Conservation (phyloP, 1,140 invertebrate genomes). For the Gryon sp. region DNA sequence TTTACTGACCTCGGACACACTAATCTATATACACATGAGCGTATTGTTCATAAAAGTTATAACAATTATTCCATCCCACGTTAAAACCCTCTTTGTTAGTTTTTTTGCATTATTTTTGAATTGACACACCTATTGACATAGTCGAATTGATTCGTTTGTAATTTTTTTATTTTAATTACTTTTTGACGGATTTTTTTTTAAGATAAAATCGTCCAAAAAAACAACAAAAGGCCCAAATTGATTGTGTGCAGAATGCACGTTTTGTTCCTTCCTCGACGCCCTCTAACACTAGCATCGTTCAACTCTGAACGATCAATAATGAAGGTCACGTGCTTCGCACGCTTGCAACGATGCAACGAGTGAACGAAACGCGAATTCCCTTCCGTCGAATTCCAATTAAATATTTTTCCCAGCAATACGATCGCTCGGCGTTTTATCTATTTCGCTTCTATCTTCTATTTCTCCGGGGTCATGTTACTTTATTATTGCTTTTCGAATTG, state of each 20-base stretch:
- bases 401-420: conserved; percentile 31
- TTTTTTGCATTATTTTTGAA: too few relatives aligned
- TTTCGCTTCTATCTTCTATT: neutral
- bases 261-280: conserved; percentile 45
- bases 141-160: conserved; percentile 20
- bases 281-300: conserved; percentile 60
- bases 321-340: conserved; percentile 66
- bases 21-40: conserved; percentile 53
- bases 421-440: neutral
- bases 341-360: conserved; percentile 62
- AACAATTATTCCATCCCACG: neutral
- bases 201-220: too few relatives aligned
- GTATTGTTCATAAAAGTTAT: conserved; percentile 23
- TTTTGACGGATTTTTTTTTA: too few relatives aligned
- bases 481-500: neutral
- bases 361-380: conserved; percentile 44
- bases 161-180: conserved; percentile 22
- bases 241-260: too few relatives aligned
- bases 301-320: conserved; percentile 67
- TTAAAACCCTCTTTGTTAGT: neutral
- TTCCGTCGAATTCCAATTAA: conserved; percentile 42
- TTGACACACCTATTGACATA: conserved; percentile 56
- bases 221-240: too few relatives aligned
- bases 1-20: conserved; percentile 47
- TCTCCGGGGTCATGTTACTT: neutral